A percentile compares a stretch with the other conserved stretches of the same genome.
These are phyloP conservation scores for Helicoverpa armigera DNA, from an alignment of 1,140 invertebrate species.

Conservation along the genomic window DNA sequence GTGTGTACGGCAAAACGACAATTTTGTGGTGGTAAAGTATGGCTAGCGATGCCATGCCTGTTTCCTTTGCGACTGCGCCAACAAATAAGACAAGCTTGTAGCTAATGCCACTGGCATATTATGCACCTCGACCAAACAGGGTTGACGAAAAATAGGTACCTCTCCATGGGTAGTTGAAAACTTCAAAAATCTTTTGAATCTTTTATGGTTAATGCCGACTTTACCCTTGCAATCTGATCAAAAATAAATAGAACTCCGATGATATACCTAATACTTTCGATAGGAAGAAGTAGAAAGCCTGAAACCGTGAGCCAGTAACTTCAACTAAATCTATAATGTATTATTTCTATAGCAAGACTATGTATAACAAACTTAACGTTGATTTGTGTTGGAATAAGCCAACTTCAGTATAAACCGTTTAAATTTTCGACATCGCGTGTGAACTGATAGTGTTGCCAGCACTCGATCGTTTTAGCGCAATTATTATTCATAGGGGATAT, in stretches of 20 bases:
- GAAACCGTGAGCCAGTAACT: no score
- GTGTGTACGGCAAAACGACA: not conserved
- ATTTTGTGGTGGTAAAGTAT: not conserved
- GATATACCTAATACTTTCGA: no score
- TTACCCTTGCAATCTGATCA: no score
- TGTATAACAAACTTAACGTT: not conserved
- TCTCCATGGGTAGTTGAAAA: no score
- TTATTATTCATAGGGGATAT: conserved; percentile 18
- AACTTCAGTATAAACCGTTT: conserved; percentile 19
- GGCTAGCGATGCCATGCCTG: not conserved
- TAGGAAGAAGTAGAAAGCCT: no score
- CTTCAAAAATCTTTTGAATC: not conserved
- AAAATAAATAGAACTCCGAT: no score
- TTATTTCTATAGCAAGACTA: not conserved
- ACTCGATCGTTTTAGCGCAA: conserved; percentile 24
- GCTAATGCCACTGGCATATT: not conserved
- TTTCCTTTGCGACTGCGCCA: no score
- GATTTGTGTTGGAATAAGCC: conserved; percentile 10
- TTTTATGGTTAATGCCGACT: not conserved
- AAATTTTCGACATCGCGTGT: conserved; percentile 45
- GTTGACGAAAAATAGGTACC: no score
- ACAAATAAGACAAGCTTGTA: not conserved
- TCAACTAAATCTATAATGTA: no score
- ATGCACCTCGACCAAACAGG: no score
- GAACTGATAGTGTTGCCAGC: not conserved